Percentiles rank a stretch among this genome's conserved stretches.
phyloP scores from a whole-genome alignment of 2,888 invertebrate genomes.

The Zhengitettix transpicula region DNA sequence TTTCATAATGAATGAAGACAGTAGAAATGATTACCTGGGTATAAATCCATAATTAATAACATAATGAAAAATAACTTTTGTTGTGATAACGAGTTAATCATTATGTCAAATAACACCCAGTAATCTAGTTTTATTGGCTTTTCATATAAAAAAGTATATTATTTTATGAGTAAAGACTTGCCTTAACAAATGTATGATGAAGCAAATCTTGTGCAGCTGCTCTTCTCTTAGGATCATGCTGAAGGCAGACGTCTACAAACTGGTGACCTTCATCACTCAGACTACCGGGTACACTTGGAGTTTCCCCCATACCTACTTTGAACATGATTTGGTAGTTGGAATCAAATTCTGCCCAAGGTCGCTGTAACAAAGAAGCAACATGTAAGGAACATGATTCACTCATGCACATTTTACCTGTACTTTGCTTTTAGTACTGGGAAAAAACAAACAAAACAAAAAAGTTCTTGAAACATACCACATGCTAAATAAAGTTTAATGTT shows the following conservation, averaged over 20 bases:
- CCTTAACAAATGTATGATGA: slow-evolving; percentile 52
- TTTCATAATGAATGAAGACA: too few relatives aligned
- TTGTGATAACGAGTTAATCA: too few relatives aligned
- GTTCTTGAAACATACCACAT: not conserved
- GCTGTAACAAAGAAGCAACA: slow-evolving; percentile 32
- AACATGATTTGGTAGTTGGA: slow-evolving; percentile 92
- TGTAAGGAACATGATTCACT: not conserved
- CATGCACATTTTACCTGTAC: not conserved
- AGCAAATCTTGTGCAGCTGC: slow-evolving; percentile 53
- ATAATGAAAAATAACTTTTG: too few relatives aligned
- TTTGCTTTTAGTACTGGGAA: too few relatives aligned
- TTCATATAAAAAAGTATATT: not conserved
- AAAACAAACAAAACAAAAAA: too few relatives aligned
- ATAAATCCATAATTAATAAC: too few relatives aligned
- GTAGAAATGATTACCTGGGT: too few relatives aligned
- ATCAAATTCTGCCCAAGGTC: slow-evolving; percentile 85
- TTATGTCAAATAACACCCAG: too few relatives aligned
- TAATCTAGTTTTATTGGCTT: not conserved
- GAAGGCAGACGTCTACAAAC: slow-evolving; percentile 62
- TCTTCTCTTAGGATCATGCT: slow-evolving; percentile 61
- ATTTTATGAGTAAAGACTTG: slow-evolving; percentile 11
- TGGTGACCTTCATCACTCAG: slow-evolving; percentile 70
- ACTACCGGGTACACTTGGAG: slow-evolving; percentile 54
- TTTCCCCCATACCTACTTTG: slow-evolving; percentile 83
- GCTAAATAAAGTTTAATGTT: slow-evolving; percentile 5